These are phyloP conservation scores for Paralvinella palmiformis DNA, from an alignment of 1,140 invertebrate genomes.

Conservation along the genomic window DNA sequence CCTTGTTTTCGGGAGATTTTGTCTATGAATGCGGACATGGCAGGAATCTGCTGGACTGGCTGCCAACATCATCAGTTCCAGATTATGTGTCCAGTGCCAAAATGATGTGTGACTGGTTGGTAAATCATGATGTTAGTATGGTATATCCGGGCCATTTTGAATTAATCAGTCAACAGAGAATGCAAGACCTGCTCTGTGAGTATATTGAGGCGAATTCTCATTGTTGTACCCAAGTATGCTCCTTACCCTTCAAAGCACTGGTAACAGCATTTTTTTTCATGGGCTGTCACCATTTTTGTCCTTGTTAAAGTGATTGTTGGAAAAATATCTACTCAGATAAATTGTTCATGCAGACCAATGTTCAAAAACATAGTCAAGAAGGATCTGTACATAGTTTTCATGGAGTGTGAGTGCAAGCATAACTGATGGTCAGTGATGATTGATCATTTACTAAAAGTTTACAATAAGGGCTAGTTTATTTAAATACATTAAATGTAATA, in stretches of 20 bases:
- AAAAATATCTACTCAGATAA: slow-evolving; percentile 8
- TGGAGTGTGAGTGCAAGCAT: no score
- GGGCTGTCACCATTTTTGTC: slow-evolving; percentile 11
- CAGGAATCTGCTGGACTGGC: slow-evolving; percentile 9
- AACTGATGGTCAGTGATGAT: no score
- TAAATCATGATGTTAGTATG: neutral
- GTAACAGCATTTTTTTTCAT: slow-evolving; percentile 3
- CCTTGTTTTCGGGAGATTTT: slow-evolving; percentile 14
- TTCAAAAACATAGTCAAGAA: no score
- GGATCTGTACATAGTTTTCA: no score
- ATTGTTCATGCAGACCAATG: neutral
- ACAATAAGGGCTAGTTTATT: no score
- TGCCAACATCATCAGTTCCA: slow-evolving; percentile 15
- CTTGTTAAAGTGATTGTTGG: slow-evolving; percentile 3
- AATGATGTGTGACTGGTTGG: neutral
- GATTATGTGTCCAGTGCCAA: slow-evolving; percentile 9
- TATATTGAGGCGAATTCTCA: slow-evolving; percentile 4
- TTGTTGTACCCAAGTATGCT: neutral
- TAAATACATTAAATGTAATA: no score
- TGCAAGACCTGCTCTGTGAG: neutral
- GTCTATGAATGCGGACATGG: slow-evolving; percentile 16
- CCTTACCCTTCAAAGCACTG: neutral
- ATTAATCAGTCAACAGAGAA: neutral
- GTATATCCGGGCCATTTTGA: slow-evolving; percentile 14
- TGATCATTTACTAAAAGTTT: no score